Base-by-base conservation (phyloP, 2,797 vertebrate species). In the Periophthalmus magnuspinnatus region DNA sequence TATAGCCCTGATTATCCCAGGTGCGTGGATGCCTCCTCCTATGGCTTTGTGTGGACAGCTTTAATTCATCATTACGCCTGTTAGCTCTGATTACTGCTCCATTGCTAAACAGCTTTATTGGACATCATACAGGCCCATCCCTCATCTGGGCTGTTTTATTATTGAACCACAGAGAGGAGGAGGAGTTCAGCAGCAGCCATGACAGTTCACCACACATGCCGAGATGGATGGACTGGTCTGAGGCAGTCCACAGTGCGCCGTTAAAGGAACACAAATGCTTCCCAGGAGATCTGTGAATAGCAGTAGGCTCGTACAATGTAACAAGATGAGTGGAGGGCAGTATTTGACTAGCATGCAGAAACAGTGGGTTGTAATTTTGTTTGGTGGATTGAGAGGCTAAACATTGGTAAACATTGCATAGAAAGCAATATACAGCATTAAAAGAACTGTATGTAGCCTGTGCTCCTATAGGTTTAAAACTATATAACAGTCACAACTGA, bases 21-120 rank as follows among this genome's bases (percentile, higher is more conserved):
- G 16, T 8, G 67, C 72, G 64, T 68, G 41, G 36, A 24, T 32
- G 57, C 50, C 10, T 79, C 48, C 28, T 66, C 72, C 73, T 0
- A 59, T 52, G 55, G 56, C 14, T 61, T 73, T 73, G 64, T 66
- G 36, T 69, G 58, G 73, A 67, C 58, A 70, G 68, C 16, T 82
- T 70, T 74, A 76, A 72, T 81, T 52, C 59, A 68, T 76, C 75
- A 77, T 22, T 16, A 5, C 73, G 36, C 63, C 66, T n/a, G 36
- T 83, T 79, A 69, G 71, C 60, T 69, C 74, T 69, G 70, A 84
- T 84, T 82, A 79, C 70, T 70, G 61, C 69, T 38, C 65, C 36
- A 38, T 77, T 57, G 63, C 67, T 68, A 59, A 83, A 75, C 41
- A 59, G 74, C 55, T 84, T 83, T 74, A 81, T 75, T 75, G 65